These are phyloP conservation scores for Neelides sp. DNA, from an alignment of 1,140 invertebrate species.

Conservation along the genomic window DNA sequence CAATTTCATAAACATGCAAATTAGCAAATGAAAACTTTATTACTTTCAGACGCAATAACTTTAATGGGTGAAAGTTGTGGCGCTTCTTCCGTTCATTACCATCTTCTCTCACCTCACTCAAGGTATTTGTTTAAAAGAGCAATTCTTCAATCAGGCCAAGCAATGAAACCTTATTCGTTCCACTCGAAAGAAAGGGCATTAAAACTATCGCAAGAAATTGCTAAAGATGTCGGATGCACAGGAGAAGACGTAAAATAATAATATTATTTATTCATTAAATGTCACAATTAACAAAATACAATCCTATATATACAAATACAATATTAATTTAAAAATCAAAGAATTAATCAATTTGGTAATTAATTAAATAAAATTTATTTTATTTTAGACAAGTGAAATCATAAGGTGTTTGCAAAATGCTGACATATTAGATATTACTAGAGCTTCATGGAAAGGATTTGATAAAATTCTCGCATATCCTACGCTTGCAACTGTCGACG, in stretches of 20 bases:
- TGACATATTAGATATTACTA: slow-evolving; percentile 66
- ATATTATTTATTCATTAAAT: too few species aligned
- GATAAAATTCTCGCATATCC: slow-evolving; percentile 76
- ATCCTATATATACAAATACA: too few species aligned
- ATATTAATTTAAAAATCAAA: too few species aligned
- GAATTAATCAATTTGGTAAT: too few species aligned
- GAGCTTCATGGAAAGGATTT: slow-evolving; percentile 70
- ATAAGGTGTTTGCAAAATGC: slow-evolving; percentile 72
- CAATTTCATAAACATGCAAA: too few species aligned
- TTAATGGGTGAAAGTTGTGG: slow-evolving; percentile 86
- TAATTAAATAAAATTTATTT: too few species aligned
- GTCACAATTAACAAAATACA: too few species aligned
- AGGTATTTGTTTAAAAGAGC: slow-evolving; percentile 38
- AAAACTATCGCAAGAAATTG: not conserved
- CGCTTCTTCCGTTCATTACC: slow-evolving; percentile 69
- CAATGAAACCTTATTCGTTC: not conserved
- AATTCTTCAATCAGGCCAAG: slow-evolving; percentile 13
- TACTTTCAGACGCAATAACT: slow-evolving; percentile 50
- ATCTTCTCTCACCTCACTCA: slow-evolving; percentile 55
- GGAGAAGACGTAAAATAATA: too few species aligned
- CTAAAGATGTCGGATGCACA: slow-evolving; percentile 15
- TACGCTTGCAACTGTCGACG: slow-evolving; percentile 72
- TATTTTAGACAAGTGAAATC: slow-evolving; percentile 43
- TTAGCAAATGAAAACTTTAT: too few species aligned
- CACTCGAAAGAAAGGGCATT: not conserved